phyloP scores from a whole-genome alignment of 2,797 vertebrate species.

The Poeciliopsis infans region DNA sequence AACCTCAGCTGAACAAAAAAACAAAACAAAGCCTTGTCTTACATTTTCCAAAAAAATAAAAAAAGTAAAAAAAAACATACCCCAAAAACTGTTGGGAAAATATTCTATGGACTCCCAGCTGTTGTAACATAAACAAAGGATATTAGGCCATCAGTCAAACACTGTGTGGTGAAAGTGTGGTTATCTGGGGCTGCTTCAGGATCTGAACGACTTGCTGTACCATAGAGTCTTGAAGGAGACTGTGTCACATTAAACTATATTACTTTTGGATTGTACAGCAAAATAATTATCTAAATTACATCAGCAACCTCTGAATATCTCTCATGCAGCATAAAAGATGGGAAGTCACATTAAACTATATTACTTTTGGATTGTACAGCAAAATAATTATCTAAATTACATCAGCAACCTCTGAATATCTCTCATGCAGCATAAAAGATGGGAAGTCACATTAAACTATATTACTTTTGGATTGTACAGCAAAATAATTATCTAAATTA shows the following conservation, averaged over 20 bases:
- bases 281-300: neutral
- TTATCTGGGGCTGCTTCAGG: neutral
- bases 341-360: neutral
- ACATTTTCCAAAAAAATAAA: no score
- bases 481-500: neutral
- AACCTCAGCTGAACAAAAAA: neutral
- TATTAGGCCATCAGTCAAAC: neutral
- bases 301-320: neutral
- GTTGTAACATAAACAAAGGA: neutral
- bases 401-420: neutral
- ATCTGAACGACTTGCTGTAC: neutral
- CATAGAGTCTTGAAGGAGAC: neutral
- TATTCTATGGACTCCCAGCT: neutral
- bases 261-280: neutral
- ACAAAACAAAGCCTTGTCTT: neutral
- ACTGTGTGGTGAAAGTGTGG: neutral
- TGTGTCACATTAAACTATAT: neutral
- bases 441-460: neutral
- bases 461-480: neutral
- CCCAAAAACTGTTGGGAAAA: neutral
- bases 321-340: neutral
- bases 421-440: neutral
- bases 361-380: neutral
- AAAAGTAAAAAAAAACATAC: no score
- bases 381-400: neutral